Evolutionary conservation across 1,140 invertebrate genomes (phyloP).

Genomic region (Caenorhabditis brenneri): DNA sequence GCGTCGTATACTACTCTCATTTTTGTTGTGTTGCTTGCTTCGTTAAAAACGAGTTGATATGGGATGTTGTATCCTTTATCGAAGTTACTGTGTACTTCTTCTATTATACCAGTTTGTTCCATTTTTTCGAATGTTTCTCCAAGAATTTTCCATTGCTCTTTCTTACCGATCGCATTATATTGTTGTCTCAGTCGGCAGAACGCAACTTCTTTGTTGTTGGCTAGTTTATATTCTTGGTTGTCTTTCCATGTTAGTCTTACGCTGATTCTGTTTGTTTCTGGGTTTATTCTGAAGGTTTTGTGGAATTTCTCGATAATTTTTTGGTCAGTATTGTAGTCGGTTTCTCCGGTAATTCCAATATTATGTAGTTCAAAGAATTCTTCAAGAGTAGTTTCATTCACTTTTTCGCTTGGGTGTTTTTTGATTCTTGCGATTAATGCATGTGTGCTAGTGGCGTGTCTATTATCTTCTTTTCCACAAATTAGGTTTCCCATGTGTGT

Average conservation of each 20-base stretch:
- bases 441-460: background rate
- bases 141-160: background rate
- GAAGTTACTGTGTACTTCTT: background rate
- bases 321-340: background rate
- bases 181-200: background rate
- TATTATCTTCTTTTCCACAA: background rate
- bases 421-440: background rate
- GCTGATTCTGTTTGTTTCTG: background rate
- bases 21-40: background rate
- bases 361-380: background rate
- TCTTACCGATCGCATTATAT: background rate
- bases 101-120: background rate
- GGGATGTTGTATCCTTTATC: background rate
- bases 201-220: background rate
- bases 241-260: background rate
- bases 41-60: background rate
- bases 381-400: background rate
- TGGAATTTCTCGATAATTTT: background rate
- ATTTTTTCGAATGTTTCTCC: background rate
- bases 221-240: background rate
- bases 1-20: background rate
- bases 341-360: background rate
- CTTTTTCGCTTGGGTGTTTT: background rate
- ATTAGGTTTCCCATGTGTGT: background rate
- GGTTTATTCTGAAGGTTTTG: background rate